Conservation (phyloP, 2,113 vertebrate species). For the Recurvirostra avosetta region DNA sequence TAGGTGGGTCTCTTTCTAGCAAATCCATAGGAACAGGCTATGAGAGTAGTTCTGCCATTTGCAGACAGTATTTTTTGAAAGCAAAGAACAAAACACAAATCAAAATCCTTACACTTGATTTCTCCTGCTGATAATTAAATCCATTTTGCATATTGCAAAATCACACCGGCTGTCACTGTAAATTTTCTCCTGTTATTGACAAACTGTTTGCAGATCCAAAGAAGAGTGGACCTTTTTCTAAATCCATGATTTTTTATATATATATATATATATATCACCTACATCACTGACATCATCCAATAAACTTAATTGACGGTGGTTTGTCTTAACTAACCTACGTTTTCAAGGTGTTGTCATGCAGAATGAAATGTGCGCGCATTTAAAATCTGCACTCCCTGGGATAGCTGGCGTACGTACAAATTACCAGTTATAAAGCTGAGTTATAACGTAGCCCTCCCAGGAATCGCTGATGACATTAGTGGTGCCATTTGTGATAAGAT, state of each 20-base stretch:
- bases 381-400: conserved; percentile 64
- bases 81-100: background rate
- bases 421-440: conserved; percentile 50
- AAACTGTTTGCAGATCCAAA: conserved; percentile 62
- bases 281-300: conserved; percentile 77
- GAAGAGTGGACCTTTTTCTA: conserved; percentile 29
- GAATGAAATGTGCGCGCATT: conserved; percentile 73
- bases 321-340: conserved; percentile 76
- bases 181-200: conserved; percentile 72
- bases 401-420: conserved; percentile 68
- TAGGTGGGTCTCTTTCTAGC: background rate
- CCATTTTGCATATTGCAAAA: conserved; percentile 67
- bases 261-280: conserved; percentile 57
- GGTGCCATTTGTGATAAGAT: background rate
- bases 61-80: background rate
- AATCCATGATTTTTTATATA: conserved; percentile 55
- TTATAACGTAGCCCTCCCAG: conserved; percentile 66
- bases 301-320: conserved; percentile 80
- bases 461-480: background rate
- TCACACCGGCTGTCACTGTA: conserved; percentile 49
- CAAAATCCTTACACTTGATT: background rate
- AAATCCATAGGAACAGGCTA: background rate
- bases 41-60: background rate
- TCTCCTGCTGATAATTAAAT: conserved; percentile 56
- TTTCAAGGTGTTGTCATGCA: conserved; percentile 68